phyloP scores from a whole-genome alignment of 2,888 invertebrate species.

The Sesamia inferens region DNA sequence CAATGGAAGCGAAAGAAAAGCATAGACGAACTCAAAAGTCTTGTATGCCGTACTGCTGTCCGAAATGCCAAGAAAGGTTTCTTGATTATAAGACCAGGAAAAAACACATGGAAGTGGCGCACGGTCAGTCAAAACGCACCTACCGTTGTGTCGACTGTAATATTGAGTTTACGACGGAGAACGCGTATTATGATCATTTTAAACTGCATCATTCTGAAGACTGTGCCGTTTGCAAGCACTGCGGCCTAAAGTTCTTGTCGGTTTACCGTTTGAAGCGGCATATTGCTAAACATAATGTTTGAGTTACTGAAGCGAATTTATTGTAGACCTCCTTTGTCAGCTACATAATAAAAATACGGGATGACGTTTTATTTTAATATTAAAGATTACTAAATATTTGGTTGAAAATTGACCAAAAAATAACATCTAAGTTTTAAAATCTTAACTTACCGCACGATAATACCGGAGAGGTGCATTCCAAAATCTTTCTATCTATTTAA shows the following conservation, averaged over 20 bases:
- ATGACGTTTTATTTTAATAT: no score
- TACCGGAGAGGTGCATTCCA: no score
- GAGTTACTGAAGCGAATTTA: slow-evolving; percentile 49
- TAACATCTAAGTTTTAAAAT: no score
- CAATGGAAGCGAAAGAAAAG: slow-evolving; percentile 83
- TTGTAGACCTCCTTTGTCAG: neutral
- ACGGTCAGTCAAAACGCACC: slow-evolving; percentile 76
- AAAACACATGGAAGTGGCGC: slow-evolving; percentile 81
- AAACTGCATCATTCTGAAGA: slow-evolving; percentile 82
- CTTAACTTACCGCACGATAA: no score
- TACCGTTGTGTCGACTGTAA: slow-evolving; percentile 81
- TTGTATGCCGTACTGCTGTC: slow-evolving; percentile 84
- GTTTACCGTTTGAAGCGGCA: slow-evolving; percentile 80
- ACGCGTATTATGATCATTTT: slow-evolving; percentile 82
- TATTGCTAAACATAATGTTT: slow-evolving; percentile 76
- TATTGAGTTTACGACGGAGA: slow-evolving; percentile 77
- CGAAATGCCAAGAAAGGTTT: slow-evolving; percentile 82
- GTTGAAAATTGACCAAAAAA: no score
- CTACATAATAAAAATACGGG: neutral
- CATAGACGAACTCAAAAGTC: slow-evolving; percentile 81
- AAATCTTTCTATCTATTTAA: no score
- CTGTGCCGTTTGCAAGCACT: slow-evolving; percentile 81
- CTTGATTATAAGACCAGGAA: slow-evolving; percentile 79
- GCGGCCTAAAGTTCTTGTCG: slow-evolving; percentile 82
- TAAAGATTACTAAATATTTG: no score